phyloP scores from a whole-genome alignment of 2,113 vertebrate genomes.

The Phylloscopus trochiloides region DNA sequence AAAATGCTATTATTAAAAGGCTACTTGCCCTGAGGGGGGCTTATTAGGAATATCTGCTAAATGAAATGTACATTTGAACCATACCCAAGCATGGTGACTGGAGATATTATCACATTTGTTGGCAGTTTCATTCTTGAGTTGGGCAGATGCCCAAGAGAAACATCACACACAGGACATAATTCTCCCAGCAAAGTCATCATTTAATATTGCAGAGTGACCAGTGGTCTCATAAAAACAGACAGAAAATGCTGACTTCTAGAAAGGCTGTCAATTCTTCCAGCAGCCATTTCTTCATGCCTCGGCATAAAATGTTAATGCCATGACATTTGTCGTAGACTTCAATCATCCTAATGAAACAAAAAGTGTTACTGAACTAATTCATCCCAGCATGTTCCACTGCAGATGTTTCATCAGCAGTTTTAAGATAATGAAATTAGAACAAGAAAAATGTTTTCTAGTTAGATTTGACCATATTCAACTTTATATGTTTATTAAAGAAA shows the following conservation, averaged over 20 bases:
- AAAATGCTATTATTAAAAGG: neutral
- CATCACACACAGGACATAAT: slow-evolving; percentile 1
- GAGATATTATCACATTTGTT: neutral
- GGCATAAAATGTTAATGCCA: slow-evolving; percentile 61
- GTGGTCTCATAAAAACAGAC: slow-evolving; percentile 37
- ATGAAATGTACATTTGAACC: slow-evolving; percentile 42
- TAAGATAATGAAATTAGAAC: neutral
- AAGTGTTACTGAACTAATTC: slow-evolving; percentile 38
- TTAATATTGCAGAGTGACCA: slow-evolving; percentile 38
- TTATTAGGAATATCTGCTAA: slow-evolving; percentile 36
- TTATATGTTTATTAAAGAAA: neutral
- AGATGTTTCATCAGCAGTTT: slow-evolving; percentile 27
- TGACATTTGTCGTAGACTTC: slow-evolving; percentile 60
- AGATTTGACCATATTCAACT: neutral
- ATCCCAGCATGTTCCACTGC: neutral
- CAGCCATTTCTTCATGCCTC: slow-evolving; percentile 33
- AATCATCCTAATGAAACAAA: slow-evolving; percentile 61
- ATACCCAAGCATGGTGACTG: neutral
- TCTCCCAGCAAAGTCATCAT: neutral
- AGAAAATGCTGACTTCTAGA: slow-evolving; percentile 59
- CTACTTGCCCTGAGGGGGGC: neutral
- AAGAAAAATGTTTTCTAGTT: neutral
- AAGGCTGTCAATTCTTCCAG: slow-evolving; percentile 31
- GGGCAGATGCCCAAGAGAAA: slow-evolving; percentile 20
- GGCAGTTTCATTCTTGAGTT: slow-evolving; percentile 9